Evolutionary conservation across 2,888 invertebrate species (phyloP).

Genomic region (Xanthia togata): DNA sequence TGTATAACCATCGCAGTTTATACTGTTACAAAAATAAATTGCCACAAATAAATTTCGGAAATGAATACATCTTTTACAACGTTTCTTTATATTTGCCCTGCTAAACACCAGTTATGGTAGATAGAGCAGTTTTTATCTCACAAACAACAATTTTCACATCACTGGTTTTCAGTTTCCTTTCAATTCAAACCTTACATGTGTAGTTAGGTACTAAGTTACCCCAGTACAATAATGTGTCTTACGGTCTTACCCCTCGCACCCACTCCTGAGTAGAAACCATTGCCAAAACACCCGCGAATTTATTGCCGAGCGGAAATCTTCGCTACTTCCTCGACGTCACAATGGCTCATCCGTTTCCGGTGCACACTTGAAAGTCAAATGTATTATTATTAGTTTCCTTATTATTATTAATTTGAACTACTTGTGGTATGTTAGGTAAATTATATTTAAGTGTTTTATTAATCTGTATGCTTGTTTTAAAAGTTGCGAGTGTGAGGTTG

Average conservation of each 20-base stretch:
- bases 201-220: conserved; percentile 20
- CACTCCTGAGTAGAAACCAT: conserved; percentile 63
- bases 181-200: not conserved
- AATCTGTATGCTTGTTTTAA: not conserved
- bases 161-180: not conserved
- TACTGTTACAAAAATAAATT: too few relatives aligned
- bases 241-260: conserved; percentile 54
- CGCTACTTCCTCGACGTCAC: conserved; percentile 86
- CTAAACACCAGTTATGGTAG: too few relatives aligned
- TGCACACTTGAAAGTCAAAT: conserved; percentile 81
- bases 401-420: conserved; percentile 39
- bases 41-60: too few relatives aligned
- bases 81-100: too few relatives aligned
- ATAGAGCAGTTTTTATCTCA: not conserved
- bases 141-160: too few relatives aligned
- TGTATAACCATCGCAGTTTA: too few relatives aligned
- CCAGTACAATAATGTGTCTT: conserved; percentile 40
- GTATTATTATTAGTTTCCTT: conserved; percentile 82
- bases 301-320: conserved; percentile 87
- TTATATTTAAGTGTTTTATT: not conserved
- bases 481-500: not conserved
- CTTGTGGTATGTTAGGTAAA: not conserved
- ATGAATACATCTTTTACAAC: too few relatives aligned
- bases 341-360: conserved; percentile 87
- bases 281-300: conserved; percentile 83